Evolutionary conservation across 2,888 invertebrate genomes (phyloP), one percentile per base, ranked within the genome.

Genomic region (Idaea straminata): DNA sequence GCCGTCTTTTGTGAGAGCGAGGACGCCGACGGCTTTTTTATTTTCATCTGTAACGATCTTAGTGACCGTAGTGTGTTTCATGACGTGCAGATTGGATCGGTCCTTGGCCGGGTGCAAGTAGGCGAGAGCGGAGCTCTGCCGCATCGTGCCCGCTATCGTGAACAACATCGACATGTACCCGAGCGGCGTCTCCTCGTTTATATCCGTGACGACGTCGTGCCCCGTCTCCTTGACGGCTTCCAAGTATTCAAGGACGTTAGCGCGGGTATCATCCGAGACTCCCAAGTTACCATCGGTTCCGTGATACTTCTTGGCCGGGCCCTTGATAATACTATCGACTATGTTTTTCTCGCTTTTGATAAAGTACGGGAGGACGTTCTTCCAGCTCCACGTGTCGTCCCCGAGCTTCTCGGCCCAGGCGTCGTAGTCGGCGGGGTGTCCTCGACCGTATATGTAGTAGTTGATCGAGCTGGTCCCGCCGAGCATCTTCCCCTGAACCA

Each of bases 401-500:
- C 91, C 91, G n/a, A 83, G 72, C 5, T 71, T 66, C 0, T 74
- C 73, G 3, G 87, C 88, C 94, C 94, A 94, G 65, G 89, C 94
- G 71, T 94, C 92, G 47, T 70, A 77, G 57, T 74, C 74, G 15
- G 66, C 65, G 1, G 16, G 63, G 0, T 76, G 73, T 0, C 94
- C 94, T 35, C 93, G 87, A 0, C 93, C 83, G 69, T 93, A 94
- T 60, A 93, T 80, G 84, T 94, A 91, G 59, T 87, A 92, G 76
- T 94, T 94, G 3, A 93, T 74, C 0, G 87, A 84, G 35, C 94
- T 93, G 0, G 88, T 86, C 0, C 94, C 94, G 59, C 94, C 94
- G 71, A 94, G 83, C 73, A 93, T 87, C 74, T 94, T 95, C 0
- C 95, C 95, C 38, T 94, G 85, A 5, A 94, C 73, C 66, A 77